Conservation (phyloP, 2,888 invertebrate species). For the Bimastos eiseni region DNA sequence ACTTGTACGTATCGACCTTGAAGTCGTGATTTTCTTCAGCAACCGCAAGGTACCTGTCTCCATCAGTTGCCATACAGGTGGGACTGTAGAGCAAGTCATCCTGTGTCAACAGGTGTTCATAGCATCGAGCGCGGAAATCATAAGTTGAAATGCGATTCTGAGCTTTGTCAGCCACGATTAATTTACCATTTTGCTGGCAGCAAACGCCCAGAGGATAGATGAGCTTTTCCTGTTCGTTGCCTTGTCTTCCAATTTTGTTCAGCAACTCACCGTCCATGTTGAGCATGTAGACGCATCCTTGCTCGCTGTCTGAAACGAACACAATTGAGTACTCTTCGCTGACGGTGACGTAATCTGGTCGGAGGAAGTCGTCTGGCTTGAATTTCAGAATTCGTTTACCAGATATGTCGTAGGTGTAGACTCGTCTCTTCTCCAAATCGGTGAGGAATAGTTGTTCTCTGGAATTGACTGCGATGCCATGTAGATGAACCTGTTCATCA, state of each 20-base stretch:
- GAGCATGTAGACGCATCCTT: conserved; percentile 13
- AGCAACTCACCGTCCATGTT: conserved; percentile 8
- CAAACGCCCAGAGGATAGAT: conserved; percentile 13
- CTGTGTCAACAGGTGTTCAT: neutral
- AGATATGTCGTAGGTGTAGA: neutral
- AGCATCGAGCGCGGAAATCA: neutral
- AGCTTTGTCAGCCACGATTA: neutral
- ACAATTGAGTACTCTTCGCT: neutral
- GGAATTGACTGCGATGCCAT: neutral
- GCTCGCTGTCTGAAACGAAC: conserved; percentile 8
- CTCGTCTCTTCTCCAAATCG: neutral
- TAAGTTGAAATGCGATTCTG: neutral
- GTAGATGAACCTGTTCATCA: neutral
- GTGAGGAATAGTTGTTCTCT: conserved; percentile 5
- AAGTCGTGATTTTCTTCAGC: conserved; percentile 16
- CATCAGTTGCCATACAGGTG: conserved; percentile 1
- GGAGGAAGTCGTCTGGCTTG: neutral
- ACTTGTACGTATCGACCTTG: neutral
- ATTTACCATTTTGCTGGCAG: conserved; percentile 4
- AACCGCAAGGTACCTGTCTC: conserved; percentile 13
- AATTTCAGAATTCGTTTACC: neutral
- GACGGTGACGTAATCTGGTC: neutral
- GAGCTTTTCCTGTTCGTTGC: neutral
- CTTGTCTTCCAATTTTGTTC: conserved; percentile 10
- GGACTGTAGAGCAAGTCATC: conserved; percentile 16